Base-by-base conservation (phyloP, 92 coral and sea anemone genomes). In the Nematostella vectensis region DNA sequence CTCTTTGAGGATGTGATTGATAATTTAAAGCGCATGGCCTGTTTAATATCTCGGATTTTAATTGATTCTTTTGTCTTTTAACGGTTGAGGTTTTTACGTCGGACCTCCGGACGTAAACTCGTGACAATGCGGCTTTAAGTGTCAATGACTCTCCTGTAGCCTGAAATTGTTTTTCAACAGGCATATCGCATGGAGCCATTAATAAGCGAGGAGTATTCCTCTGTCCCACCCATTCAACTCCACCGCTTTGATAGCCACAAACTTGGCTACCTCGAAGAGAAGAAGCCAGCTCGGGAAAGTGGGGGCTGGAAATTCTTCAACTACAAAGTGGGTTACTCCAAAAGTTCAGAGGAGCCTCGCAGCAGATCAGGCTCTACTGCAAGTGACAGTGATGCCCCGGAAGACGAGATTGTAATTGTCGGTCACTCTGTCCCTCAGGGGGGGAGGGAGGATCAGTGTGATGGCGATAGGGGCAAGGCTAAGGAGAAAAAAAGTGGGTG, bases 131-230 rank as follows among this genome's bases (percentile, higher is more conserved):
- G n/a, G n/a, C n/a, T n/a, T n/a, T n/a, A n/a, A n/a, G n/a, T n/a
- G n/a, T n/a, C n/a, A n/a, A n/a, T n/a, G n/a, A n/a, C n/a, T n/a
- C n/a, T n/a, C n/a, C n/a, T n/a, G n/a, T n/a, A n/a, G n/a, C n/a
- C n/a, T n/a, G n/a, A n/a, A n/a, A 6, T 45, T 45, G 51, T 11
- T 60, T 13, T 38, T 47, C 43, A 26, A 1, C 59, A 93, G 99
- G 99, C 99, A 1, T 93, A 93, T 64, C 76, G 99, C n/a, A 17
- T 93, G 39, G 99, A 93, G 56, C 99, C 99, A 6, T 83, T 93
- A n/a, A 63, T 93, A 47, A 77, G 93, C 31, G 88, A 70, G 59
- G 93, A 81, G 53, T 93, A 93, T 75, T 48, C 69, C 18, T 62
- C 73, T 29, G 78, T 87, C 25, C 91, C 77, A 30, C 96, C 99